Evolutionary conservation across 2,797 vertebrate genomes (phyloP).

Genomic region (Oreonectes daqikongensis): DNA sequence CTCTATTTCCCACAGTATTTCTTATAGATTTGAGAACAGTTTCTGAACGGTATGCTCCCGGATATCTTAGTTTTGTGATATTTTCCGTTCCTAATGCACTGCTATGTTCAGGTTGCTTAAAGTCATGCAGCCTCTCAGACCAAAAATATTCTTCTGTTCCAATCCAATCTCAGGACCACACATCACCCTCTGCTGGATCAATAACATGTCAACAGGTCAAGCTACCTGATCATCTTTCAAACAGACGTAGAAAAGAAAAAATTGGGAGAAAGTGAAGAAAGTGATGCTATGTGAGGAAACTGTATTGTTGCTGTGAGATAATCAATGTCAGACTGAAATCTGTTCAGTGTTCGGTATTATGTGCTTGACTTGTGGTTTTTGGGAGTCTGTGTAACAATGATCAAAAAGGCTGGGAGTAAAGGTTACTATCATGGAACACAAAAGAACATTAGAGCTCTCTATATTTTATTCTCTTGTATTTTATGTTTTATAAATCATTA

Average conservation of each 20-base stretch:
- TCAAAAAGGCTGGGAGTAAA: not conserved
- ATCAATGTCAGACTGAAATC: slow-evolving; percentile 7
- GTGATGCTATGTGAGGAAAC: not conserved
- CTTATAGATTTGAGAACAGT: not conserved
- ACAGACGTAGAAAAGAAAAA: not conserved
- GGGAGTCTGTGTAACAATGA: slow-evolving; percentile 4
- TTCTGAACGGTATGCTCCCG: not conserved
- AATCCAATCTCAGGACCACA: slow-evolving; percentile 14
- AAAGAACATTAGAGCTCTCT: no score
- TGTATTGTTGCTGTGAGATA: not conserved
- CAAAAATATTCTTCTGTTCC: slow-evolving; percentile 1
- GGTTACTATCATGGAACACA: no score
- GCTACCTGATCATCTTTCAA: slow-evolving; percentile 24
- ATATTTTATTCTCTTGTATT: no score
- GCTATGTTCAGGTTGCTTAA: not conserved
- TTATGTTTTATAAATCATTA: no score
- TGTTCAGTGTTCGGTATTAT: not conserved
- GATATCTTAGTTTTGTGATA: not conserved
- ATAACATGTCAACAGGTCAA: slow-evolving; percentile 37
- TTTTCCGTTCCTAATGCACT: not conserved
- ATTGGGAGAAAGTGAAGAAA: not conserved
- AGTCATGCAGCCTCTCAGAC: not conserved
- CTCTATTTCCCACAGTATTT: not conserved
- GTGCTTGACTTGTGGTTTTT: not conserved
- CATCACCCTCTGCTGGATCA: slow-evolving; percentile 20